These are phyloP conservation scores for Linurgus olivaceus DNA, from an alignment of 2,797 vertebrate species.

Conservation along the genomic window DNA sequence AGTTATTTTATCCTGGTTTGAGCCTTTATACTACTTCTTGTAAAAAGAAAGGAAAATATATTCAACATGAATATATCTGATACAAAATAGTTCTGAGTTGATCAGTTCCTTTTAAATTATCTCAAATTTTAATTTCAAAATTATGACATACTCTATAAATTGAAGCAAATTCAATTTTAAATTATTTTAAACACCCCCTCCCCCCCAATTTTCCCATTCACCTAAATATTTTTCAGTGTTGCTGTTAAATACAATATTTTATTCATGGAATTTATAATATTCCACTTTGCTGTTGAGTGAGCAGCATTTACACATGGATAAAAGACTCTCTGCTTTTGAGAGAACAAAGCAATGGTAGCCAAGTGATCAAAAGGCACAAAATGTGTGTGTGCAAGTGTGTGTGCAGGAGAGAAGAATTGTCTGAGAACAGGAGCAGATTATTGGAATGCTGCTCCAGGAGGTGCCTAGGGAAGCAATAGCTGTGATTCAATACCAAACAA, in stretches of 20 bases:
- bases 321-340: slow-evolving; percentile 1
- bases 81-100: background rate
- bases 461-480: background rate
- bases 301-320: background rate
- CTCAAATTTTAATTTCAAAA: background rate
- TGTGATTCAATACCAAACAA: background rate
- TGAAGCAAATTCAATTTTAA: background rate
- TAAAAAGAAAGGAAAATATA: background rate
- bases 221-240: background rate
- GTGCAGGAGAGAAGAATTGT: background rate
- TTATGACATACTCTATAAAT: background rate
- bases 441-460: background rate
- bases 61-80: background rate
- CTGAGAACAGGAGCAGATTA: background rate
- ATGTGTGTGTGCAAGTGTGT: background rate
- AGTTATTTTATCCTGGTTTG: background rate
- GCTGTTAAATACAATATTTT: background rate
- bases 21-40: background rate
- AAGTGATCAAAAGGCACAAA: background rate
- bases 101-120: background rate
- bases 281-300: background rate
- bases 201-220: background rate
- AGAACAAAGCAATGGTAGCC: slow-evolving; percentile 10
- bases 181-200: background rate
- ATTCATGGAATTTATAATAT: background rate